Conservation (phyloP, 23 tunicate genomes). For the Halocynthia roretzi region DNA sequence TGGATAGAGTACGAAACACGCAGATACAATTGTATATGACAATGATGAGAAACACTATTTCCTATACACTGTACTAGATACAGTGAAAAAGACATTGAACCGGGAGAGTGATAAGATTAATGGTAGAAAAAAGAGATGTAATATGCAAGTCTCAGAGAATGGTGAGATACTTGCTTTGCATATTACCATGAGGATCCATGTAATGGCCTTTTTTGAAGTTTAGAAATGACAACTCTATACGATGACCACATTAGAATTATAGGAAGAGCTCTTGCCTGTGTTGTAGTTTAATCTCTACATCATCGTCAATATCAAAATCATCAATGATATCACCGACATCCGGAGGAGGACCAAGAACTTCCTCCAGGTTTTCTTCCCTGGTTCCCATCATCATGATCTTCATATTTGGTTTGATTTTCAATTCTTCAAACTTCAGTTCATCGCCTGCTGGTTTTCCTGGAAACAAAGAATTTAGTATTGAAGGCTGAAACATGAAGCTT, state of each 20-base stretch:
- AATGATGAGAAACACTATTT: too few species aligned
- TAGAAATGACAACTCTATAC: not conserved
- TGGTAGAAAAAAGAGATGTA: too few species aligned
- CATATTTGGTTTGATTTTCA: conserved; percentile 72
- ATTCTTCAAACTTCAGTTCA: conserved; percentile 33
- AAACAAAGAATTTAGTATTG: not conserved
- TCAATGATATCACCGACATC: conserved; percentile 76
- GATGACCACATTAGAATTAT: not conserved
- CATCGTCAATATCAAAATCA: conserved; percentile 83
- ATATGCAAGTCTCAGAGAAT: too few species aligned
- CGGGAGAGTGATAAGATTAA: too few species aligned
- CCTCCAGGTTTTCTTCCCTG: conserved; percentile 71
- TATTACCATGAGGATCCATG: too few species aligned
- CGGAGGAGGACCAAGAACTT: conserved; percentile 59
- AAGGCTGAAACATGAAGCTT: not conserved
- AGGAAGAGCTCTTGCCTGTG: conserved; percentile 16
- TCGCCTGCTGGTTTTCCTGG: conserved; percentile 43
- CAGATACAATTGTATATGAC: too few species aligned
- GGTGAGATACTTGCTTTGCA: too few species aligned
- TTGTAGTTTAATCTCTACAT: conserved; percentile 59
- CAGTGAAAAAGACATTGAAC: too few species aligned
- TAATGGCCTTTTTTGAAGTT: not conserved
- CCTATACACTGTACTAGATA: too few species aligned
- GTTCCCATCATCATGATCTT: conserved; percentile 97
- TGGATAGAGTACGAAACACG: too few species aligned